Conservation (phyloP, 1,140 invertebrate genomes). For the Euschistus heros region DNA sequence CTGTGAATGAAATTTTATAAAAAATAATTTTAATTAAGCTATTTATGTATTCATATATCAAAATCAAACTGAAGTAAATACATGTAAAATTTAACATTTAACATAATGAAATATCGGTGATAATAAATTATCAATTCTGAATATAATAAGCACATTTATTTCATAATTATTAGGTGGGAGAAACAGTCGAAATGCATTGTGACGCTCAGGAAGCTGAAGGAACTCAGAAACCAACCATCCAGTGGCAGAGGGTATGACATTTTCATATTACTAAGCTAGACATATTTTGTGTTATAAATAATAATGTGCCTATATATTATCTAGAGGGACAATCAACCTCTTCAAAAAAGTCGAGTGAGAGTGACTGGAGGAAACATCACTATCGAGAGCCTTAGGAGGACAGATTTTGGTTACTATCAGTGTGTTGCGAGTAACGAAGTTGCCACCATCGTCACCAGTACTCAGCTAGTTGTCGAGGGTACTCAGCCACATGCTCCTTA, state of each 20-base stretch:
- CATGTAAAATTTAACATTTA: too few relatives aligned
- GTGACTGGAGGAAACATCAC: conserved; percentile 80
- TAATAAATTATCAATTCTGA: too few relatives aligned
- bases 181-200: conserved; percentile 86
- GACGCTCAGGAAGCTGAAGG: conserved; percentile 81
- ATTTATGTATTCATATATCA: too few relatives aligned
- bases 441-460: conserved; percentile 78
- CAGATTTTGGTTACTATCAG: conserved; percentile 90
- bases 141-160: too few relatives aligned
- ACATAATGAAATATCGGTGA: too few relatives aligned
- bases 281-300: neutral
- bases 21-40: too few relatives aligned
- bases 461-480: conserved; percentile 86
- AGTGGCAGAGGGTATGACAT: conserved; percentile 69
- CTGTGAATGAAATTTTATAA: too few relatives aligned
- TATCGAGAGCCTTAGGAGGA: conserved; percentile 71
- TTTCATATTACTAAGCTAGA: neutral
- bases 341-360: conserved; percentile 67
- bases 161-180: conserved; percentile 45
- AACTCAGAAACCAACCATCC: conserved; percentile 77
- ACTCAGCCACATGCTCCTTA: conserved; percentile 93
- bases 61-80: too few relatives aligned
- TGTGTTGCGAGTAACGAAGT: conserved; percentile 91
- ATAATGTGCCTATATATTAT: conserved; percentile 7
- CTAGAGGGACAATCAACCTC: conserved; percentile 60